These are phyloP conservation scores for Hoplodrina blanda DNA, from an alignment of 2,888 invertebrate genomes.

Conservation along the genomic window DNA sequence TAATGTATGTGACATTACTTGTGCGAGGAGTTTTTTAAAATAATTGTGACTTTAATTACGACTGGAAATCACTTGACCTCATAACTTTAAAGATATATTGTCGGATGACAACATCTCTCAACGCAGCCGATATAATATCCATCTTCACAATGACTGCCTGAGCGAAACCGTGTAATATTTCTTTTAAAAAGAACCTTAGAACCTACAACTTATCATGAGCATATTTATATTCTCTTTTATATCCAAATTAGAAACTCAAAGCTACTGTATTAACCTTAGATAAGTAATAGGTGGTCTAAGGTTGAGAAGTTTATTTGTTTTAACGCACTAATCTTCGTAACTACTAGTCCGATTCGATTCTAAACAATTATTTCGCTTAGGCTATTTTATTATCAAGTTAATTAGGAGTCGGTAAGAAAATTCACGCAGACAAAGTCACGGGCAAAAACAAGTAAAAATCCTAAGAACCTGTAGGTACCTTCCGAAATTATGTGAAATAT, in stretches of 20 bases:
- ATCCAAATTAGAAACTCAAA: constrained; percentile 9
- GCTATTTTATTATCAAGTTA: too few species aligned
- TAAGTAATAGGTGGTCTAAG: too few species aligned
- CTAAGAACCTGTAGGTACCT: neutral
- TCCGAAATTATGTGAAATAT: constrained; percentile 13
- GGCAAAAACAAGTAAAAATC: neutral
- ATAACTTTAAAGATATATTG: constrained; percentile 60
- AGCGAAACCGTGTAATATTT: constrained; percentile 2
- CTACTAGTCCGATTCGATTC: too few species aligned
- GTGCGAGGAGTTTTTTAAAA: constrained; percentile 58
- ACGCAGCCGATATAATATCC: constrained; percentile 28
- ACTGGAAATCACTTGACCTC: constrained; percentile 64
- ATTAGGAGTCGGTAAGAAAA: too few species aligned
- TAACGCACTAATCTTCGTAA: too few species aligned
- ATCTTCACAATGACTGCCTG: constrained; percentile 1
- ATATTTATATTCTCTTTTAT: neutral
- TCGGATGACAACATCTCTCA: constrained; percentile 45
- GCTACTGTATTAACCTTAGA: neutral
- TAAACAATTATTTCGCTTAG: too few species aligned
- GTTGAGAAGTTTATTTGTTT: too few species aligned
- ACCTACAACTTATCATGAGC: neutral
- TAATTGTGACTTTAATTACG: constrained; percentile 61
- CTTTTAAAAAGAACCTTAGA: neutral
- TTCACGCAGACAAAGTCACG: too few species aligned
- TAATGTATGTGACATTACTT: constrained; percentile 63